phyloP scores from a whole-genome alignment of 2,797 vertebrate genomes.

The Ptychobarbus kaznakovi region DNA sequence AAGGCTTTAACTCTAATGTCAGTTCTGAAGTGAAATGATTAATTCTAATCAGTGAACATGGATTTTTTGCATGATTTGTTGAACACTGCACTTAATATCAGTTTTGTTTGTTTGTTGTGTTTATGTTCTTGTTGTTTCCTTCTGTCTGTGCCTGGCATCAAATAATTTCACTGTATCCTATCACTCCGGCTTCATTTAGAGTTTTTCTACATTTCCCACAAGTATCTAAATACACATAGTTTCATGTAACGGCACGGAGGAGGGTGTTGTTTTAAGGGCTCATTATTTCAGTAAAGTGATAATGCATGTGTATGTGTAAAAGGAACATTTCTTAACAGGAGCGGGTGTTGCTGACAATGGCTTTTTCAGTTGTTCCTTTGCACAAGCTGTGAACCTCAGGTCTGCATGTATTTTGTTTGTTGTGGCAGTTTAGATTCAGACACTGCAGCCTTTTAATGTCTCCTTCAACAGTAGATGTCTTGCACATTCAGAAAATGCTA shows the following conservation, averaged over 20 bases:
- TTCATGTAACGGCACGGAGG: slow-evolving; percentile 42
- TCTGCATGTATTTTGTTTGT: slow-evolving; percentile 29
- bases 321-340: slow-evolving; percentile 25
- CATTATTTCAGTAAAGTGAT: slow-evolving; percentile 41
- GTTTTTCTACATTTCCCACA: slow-evolving; percentile 41
- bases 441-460: background rate
- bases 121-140: background rate
- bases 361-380: slow-evolving; percentile 40
- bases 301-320: slow-evolving; percentile 18
- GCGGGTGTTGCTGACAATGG: slow-evolving; percentile 28
- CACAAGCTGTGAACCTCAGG: background rate
- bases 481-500: slow-evolving; percentile 3
- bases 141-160: background rate
- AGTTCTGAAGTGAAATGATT: background rate
- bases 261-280: slow-evolving; percentile 46
- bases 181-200: background rate
- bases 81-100: background rate
- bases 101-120: slow-evolving; percentile 7
- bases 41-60: background rate
- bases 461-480: background rate
- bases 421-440: slow-evolving; percentile 19
- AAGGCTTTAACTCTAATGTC: background rate
- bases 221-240: slow-evolving; percentile 35
- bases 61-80: background rate
- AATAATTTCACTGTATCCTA: background rate